phyloP scores from a whole-genome alignment of 1,140 invertebrate species.

The Sarcophaga peregrina region DNA sequence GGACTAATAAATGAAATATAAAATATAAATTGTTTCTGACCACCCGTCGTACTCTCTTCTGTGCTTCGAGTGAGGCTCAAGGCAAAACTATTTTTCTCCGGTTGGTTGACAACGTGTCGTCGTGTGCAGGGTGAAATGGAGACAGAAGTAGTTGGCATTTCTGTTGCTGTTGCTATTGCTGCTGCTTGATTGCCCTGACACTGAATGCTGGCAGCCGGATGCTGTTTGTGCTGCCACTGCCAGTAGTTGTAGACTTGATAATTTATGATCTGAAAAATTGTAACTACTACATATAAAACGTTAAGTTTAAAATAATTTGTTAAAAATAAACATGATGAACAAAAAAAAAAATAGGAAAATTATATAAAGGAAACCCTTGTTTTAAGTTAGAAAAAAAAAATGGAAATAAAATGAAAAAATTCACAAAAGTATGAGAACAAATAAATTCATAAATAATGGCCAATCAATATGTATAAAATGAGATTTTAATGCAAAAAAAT shows the following conservation, averaged over 20 bases:
- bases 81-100: neutral
- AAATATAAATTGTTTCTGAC: neutral
- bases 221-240: conserved; percentile 12
- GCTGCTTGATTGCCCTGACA: neutral
- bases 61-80: no score
- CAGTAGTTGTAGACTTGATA: conserved; percentile 25
- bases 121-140: neutral
- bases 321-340: conserved; percentile 10
- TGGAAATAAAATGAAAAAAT: neutral
- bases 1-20: conserved; percentile 7
- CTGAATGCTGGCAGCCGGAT: neutral
- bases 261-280: conserved; percentile 40
- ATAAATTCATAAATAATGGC: conserved; percentile 41
- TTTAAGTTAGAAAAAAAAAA: neutral
- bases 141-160: neutral
- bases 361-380: neutral
- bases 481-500: conserved; percentile 31
- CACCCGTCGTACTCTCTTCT: no score
- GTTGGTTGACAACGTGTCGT: neutral
- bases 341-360: neutral
- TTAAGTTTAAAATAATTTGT: conserved; percentile 41
- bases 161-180: neutral
- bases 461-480: conserved; percentile 30
- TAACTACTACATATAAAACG: conserved; percentile 31
- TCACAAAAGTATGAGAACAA: neutral